Evolutionary conservation across 2,888 invertebrate species (phyloP), one percentile per base, ranked within the genome.

Genomic region (Lasioglossum oenotherae): DNA sequence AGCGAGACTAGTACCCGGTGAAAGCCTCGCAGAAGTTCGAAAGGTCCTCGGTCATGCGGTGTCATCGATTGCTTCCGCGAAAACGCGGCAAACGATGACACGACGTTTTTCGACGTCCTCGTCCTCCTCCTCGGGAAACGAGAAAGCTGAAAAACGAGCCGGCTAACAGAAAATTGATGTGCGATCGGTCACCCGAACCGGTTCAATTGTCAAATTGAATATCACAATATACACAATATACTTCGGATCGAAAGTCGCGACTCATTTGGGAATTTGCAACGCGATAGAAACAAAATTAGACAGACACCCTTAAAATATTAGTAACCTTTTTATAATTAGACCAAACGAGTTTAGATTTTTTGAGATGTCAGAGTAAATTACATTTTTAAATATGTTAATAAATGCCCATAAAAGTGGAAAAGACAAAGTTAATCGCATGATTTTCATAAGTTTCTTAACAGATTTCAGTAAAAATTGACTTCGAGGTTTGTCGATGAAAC

Each of bases 1-100:
- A 81, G 82, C 75, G 82, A 86, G 78, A 86, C 85, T 76, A 19
- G 19, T 75, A 60, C 60, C 31, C 78, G 81, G 90, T 86, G 90
- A 90, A 91, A 90, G 90, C 82, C 79, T 57, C 41, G 4, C 82
- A 84, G 75, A 91, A 89, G 89, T 90, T 91, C 79, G 89, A 90
- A 87, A 90, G 89, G 89, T 90, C 74, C 64, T 41, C 44, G 72
- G 76, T 49, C 78, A 49, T 46, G 83, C 69, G 83, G 89, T 81
- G 90, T 84, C 90, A 77, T 80, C 77, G 81, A 78, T 80, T 81
- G 82, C 88, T 88, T 91, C 84, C 90, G 82, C 78, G 84, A 41
- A 79, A 74, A 81, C 60, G 73, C n/a, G 81, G 60, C 57, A 67
- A 74, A 82, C 81, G 83, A 91, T 87, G 88, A 87, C 71, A 49